A percentile compares a stretch with the other conserved stretches of the same genome.
Conservation (phyloP, 92 coral and sea anemone genomes). For the Metridium senile region DNA sequence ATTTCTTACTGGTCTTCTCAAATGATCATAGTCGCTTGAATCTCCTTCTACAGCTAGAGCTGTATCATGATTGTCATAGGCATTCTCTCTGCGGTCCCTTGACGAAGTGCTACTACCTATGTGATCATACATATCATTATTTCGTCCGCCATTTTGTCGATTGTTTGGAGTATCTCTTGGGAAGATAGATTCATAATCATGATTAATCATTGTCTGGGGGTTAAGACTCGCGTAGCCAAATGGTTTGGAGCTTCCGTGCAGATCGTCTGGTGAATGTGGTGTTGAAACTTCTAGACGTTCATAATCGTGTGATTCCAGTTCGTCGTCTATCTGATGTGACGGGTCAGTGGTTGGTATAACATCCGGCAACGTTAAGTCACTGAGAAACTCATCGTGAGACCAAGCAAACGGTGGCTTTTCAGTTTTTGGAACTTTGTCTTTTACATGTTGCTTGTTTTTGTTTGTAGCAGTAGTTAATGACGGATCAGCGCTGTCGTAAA, state of each 20-base stretch:
- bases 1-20: neutral
- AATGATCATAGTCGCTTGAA: neutral
- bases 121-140: constrained; percentile 2
- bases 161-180: no score
- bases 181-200: neutral
- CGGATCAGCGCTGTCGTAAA: constrained; percentile 2
- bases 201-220: neutral
- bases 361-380: neutral
- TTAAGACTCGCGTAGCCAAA: constrained; percentile 19
- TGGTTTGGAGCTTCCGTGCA: neutral
- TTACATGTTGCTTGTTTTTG: neutral
- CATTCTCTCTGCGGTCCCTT: neutral
- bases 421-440: no score
- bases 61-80: neutral
- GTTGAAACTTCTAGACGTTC: constrained; percentile 1
- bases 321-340: neutral
- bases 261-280: neutral
- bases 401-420: no score
- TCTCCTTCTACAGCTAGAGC: neutral
- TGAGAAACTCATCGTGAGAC: neutral
- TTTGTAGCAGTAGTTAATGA: constrained; percentile 6
- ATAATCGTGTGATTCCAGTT: constrained; percentile 7
- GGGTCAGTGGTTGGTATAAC: no score
- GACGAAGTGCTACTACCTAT: neutral
- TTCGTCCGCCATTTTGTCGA: no score